Evolutionary conservation across 2,113 vertebrate species (phyloP).

Genomic region (Lycaon pictus): DNA sequence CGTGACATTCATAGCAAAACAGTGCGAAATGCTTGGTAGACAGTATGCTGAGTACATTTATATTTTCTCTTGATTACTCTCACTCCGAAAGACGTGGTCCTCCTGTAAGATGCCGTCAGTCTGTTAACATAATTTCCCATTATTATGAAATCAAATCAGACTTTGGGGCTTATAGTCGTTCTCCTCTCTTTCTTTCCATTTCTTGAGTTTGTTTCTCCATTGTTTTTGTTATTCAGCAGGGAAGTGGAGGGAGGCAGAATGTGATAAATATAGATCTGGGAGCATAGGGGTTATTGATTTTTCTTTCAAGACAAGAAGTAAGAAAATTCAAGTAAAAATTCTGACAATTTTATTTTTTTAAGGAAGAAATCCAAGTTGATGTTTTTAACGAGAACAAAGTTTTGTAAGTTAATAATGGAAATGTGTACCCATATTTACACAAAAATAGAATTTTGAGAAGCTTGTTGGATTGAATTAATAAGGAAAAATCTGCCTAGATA

Average conservation of each 20-base stretch:
- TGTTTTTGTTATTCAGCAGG: not conserved
- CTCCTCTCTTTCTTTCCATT: not conserved
- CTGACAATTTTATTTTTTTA: not conserved
- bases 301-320: slow-evolving; percentile 51
- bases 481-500: not conserved
- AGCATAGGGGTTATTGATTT: not conserved
- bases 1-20: not conserved
- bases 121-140: not conserved
- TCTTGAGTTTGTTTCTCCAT: not conserved
- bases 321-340: slow-evolving; percentile 41
- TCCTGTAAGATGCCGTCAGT: not conserved
- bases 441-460: not conserved
- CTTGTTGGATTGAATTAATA: not conserved
- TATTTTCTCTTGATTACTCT: not conserved
- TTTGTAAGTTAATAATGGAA: slow-evolving; percentile 7
- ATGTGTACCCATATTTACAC: not conserved
- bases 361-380: not conserved
- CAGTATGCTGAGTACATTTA: not conserved
- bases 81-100: not conserved
- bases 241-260: not conserved
- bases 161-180: not conserved
- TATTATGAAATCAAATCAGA: not conserved
- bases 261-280: not conserved
- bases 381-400: not conserved
- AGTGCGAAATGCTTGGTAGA: not conserved